phyloP scores from a whole-genome alignment of 2,888 invertebrate species.

The Atrina japonica region DNA sequence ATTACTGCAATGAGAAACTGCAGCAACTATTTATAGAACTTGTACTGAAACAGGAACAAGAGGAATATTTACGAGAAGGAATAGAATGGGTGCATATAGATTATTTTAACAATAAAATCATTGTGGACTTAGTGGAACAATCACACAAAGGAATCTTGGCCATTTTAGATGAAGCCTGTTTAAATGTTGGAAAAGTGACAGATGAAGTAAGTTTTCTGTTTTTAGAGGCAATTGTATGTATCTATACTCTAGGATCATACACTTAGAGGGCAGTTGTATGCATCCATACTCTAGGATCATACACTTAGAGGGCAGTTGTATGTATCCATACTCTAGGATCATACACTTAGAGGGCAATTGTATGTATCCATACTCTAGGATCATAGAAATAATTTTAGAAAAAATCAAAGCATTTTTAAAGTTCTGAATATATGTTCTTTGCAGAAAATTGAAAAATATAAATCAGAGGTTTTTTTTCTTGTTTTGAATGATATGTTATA shows the following conservation, averaged over 20 bases:
- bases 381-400: no score
- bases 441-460: no score
- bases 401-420: no score
- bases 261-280: no score
- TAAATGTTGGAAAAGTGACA: slow-evolving; percentile 95
- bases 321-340: background rate
- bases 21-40: slow-evolving; percentile 99
- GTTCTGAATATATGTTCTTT: no score
- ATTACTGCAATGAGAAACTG: slow-evolving; percentile 99
- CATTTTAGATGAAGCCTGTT: slow-evolving; percentile 98
- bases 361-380: background rate
- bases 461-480: no score
- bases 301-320: no score
- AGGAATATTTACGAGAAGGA: slow-evolving; percentile 97
- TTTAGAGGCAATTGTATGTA: no score
- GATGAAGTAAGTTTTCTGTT: slow-evolving; percentile 82
- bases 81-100: slow-evolving; percentile 97
- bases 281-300: no score
- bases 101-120: slow-evolving; percentile 98
- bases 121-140: slow-evolving; percentile 97
- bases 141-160: slow-evolving; percentile 94
- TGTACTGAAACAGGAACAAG: slow-evolving; percentile 98
- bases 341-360: no score
- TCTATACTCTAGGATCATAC: no score
- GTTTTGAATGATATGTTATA: no score